Percentiles rank a stretch among this genome's conserved stretches.
Evolutionary conservation across 2,113 vertebrate species (phyloP).

Genomic region (Coracopsis vasa): DNA sequence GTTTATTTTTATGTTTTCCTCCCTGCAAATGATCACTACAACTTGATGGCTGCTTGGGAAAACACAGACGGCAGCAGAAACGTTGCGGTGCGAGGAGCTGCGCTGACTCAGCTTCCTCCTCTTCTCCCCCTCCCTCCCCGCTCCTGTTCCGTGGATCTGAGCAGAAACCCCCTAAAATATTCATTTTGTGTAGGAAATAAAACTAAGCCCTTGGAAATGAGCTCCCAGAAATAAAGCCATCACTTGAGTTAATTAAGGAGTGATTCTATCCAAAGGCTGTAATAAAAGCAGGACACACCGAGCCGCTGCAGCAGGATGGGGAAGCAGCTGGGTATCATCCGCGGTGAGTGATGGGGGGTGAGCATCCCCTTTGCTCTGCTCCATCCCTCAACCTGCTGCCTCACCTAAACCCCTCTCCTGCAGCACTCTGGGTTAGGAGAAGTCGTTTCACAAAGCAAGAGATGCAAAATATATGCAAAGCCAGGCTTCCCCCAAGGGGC

Average conservation of each 20-base stretch:
- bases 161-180: slow-evolving; percentile 63
- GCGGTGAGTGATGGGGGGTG: fast-evolving
- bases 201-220: slow-evolving; percentile 73
- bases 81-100: not conserved
- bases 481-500: slow-evolving; percentile 37
- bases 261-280: slow-evolving; percentile 56
- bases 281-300: slow-evolving; percentile 8
- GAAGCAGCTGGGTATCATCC: not conserved
- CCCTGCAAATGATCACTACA: slow-evolving; percentile 61
- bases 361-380: not conserved
- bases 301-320: not conserved
- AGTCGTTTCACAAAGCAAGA: not conserved
- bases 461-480: slow-evolving; percentile 37
- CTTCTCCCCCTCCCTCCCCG: not conserved
- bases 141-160: not conserved
- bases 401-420: fast-evolving
- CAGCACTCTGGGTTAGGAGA: fast-evolving
- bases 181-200: slow-evolving; percentile 75
- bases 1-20: slow-evolving; percentile 52
- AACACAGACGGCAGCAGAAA: slow-evolving; percentile 40
- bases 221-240: slow-evolving; percentile 67
- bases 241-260: slow-evolving; percentile 78
- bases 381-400: not conserved
- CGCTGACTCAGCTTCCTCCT: slow-evolving; percentile 39
- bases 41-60: slow-evolving; percentile 54